These are phyloP conservation scores for Cepaea nemoralis DNA, from an alignment of 1,140 invertebrate species.

Conservation along the genomic window DNA sequence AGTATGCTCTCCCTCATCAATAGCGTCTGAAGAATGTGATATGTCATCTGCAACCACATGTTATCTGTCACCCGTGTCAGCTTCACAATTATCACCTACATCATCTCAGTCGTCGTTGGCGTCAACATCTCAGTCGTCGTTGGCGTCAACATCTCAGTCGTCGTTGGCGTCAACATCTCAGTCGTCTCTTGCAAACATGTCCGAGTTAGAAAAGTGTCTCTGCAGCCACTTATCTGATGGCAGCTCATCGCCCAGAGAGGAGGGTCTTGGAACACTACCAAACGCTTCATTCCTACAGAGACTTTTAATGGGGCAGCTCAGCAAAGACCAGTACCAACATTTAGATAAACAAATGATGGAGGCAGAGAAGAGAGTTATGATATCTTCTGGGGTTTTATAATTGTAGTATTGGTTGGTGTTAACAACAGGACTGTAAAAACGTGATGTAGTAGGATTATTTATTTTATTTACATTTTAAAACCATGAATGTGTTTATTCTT, in stretches of 20 bases:
- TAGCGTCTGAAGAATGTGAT: neutral
- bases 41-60: neutral
- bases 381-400: neutral
- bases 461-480: too few species aligned
- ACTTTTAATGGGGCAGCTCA: constrained; percentile 35
- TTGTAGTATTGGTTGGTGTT: neutral
- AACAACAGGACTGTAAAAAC: too few species aligned
- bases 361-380: constrained; percentile 1
- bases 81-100: too few species aligned
- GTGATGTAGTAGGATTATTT: too few species aligned
- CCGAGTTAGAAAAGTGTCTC: constrained; percentile 26
- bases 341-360: constrained; percentile 26
- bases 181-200: neutral
- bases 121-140: neutral
- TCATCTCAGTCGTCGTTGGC: too few species aligned
- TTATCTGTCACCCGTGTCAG: neutral
- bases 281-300: constrained; percentile 29
- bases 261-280: neutral
- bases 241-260: neutral
- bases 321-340: constrained; percentile 27
- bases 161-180: neutral
- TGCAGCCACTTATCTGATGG: neutral
- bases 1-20: neutral
- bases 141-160: neutral
- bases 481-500: too few species aligned